Evolutionary conservation across 1,140 invertebrate species (phyloP), one percentile per base, ranked within the genome.

Genomic region (Drosophila elegans): DNA sequence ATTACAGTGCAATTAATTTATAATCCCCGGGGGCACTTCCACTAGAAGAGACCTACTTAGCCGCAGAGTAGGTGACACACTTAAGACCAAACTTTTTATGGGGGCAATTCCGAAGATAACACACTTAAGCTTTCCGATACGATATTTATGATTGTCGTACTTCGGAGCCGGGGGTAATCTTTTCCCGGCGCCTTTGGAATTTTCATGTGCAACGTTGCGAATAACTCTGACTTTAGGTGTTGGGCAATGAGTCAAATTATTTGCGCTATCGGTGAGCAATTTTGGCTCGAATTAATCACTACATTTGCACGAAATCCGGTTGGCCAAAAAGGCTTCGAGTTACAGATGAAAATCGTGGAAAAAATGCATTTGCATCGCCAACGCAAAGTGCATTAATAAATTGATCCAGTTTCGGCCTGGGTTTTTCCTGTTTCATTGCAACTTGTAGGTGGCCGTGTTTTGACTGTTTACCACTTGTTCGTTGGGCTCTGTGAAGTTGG

Each of bases 1-100:
- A 75, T 75, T 75, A 75, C 44, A 75, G 73, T 75, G 73, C 73
- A 75, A 75, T 75, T 75, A 75, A 75, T 75, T 75, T 75, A 75
- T 75, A 75, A 75, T 75, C 73, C 73, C 60, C 52, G 32, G 51
- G 48, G 57, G 51, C 51, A 52, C 66, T 48, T 51, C 72, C 55
- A 21, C 16, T 21, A 21, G 16, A 21, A 62, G 68, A 74, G 69
- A 74, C 73, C 72, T 75, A 75, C 73, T 75, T 75, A 29, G 29
- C 7, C 12, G 41, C 34, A 21, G 66, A 41, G 55, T 51, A 61
- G 39, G 60, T 75, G 73, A 75, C 73, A 75, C 41, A 75, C 52
- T 75, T 75, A 42, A 53, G 67, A 25, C 68, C 34, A 9, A 49
- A 29, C 21, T 39, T 21, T 62, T 42, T 73, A 41, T 71, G 54